A percentile compares a stretch with the other conserved stretches of the same genome.
These are phyloP conservation scores for Nymphalis polychloros DNA, from an alignment of 2,888 invertebrate genomes.

Conservation along the genomic window DNA sequence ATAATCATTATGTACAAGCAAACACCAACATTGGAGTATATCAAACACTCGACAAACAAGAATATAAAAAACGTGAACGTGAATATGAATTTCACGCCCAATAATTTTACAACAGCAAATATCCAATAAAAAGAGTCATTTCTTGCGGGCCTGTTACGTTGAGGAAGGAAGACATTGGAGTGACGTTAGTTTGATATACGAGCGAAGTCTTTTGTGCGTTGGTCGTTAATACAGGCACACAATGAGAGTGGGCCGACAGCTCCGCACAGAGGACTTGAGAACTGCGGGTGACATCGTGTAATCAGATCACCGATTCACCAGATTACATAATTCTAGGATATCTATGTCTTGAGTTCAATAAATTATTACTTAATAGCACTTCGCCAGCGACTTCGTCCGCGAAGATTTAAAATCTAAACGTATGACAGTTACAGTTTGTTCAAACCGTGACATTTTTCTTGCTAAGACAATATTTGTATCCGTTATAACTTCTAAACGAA, in stretches of 20 bases:
- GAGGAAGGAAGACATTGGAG: constrained; percentile 80
- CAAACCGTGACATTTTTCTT: no score
- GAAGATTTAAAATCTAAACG: no score
- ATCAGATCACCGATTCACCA: constrained; percentile 40
- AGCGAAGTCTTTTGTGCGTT: constrained; percentile 75
- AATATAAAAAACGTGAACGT: constrained; percentile 1
- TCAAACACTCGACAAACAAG: constrained; percentile 1
- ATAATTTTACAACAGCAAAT: constrained; percentile 57
- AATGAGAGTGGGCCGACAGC: constrained; percentile 64
- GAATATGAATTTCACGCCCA: constrained; percentile 59
- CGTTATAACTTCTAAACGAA: no score
- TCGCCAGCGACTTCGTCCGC: no score
- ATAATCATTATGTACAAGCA: neutral
- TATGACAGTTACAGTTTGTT: no score
- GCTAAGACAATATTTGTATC: no score
- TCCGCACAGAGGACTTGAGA: constrained; percentile 55
- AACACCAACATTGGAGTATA: neutral
- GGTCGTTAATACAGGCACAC: constrained; percentile 74
- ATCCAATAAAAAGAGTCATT: constrained; percentile 76
- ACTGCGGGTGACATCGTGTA: constrained; percentile 53
- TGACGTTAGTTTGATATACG: constrained; percentile 81
- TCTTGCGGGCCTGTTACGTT: constrained; percentile 65
- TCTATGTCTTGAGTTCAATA: neutral
- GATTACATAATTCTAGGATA: constrained; percentile 14
- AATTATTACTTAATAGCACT: no score